Conservation (phyloP, 2,888 invertebrate genomes). For the Cordilura impudica region DNA sequence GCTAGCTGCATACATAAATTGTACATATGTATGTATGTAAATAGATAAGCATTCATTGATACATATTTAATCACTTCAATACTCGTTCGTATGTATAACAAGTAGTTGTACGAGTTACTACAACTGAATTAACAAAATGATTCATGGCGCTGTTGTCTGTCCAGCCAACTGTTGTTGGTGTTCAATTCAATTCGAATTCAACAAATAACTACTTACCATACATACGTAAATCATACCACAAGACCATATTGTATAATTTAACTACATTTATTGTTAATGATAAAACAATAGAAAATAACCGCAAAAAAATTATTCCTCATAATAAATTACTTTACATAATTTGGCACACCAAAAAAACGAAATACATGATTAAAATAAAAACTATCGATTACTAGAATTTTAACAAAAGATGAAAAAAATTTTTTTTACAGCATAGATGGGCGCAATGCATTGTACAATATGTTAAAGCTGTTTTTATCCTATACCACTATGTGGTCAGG, state of each 20-base stretch:
- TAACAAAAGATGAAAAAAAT: not conserved
- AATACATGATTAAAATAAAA: not conserved
- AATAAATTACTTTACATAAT: not conserved
- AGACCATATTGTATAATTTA: not conserved
- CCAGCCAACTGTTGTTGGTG: not conserved
- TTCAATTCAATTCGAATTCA: slow-evolving; percentile 38
- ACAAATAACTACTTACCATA: slow-evolving; percentile 21
- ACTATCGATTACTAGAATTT: not conserved
- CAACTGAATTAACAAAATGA: slow-evolving; percentile 38
- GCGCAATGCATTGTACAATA: too few species aligned
- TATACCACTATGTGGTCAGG: too few species aligned
- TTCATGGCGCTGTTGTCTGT: slow-evolving; percentile 26
- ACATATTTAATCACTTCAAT: not conserved
- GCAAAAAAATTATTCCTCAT: not conserved
- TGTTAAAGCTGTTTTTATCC: too few species aligned
- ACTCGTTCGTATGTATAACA: not conserved
- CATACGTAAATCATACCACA: slow-evolving; percentile 33
- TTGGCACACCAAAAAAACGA: not conserved
- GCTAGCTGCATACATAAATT: too few species aligned
- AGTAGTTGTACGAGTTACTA: not conserved
- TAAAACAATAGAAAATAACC: not conserved
- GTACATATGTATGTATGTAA: too few species aligned
- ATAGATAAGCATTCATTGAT: too few species aligned
- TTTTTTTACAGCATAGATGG: too few species aligned
- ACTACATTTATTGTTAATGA: not conserved